phyloP scores from a whole-genome alignment of 2,888 invertebrate species.

The Cantharis nigra region DNA sequence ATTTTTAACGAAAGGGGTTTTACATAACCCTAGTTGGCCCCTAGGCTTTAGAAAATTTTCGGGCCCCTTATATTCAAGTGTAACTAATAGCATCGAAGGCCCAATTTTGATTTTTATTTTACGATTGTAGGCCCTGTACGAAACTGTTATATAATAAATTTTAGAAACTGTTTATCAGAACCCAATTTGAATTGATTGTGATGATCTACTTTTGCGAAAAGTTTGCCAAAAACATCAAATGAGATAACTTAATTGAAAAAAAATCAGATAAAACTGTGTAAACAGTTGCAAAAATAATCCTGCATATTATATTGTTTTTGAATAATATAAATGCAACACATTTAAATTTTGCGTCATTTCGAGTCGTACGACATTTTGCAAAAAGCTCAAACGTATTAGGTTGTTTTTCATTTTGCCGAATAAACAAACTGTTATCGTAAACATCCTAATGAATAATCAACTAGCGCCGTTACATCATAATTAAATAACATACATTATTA shows the following conservation, averaged over 20 bases:
- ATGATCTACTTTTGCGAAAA: neutral
- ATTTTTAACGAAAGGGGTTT: too few relatives aligned
- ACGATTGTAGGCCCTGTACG: too few relatives aligned
- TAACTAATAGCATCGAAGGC: too few relatives aligned
- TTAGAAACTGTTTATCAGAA: neutral
- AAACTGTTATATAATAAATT: too few relatives aligned
- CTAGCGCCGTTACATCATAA: neutral
- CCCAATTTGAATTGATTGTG: neutral
- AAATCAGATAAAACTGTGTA: neutral
- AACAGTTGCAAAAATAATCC: neutral
- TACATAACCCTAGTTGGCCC: too few relatives aligned
- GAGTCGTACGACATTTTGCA: neutral
- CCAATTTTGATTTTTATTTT: too few relatives aligned
- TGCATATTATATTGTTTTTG: neutral
- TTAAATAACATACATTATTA: neutral
- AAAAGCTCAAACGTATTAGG: neutral
- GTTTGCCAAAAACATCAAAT: neutral
- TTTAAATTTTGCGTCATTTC: neutral
- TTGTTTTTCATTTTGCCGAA: neutral
- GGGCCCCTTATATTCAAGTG: too few relatives aligned
- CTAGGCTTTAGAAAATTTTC: too few relatives aligned
- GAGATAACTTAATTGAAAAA: neutral
- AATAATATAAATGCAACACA: neutral
- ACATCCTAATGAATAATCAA: neutral
- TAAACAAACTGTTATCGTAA: neutral